phyloP scores from a whole-genome alignment of 1,140 invertebrate species.

The Ylistrum balloti region DNA sequence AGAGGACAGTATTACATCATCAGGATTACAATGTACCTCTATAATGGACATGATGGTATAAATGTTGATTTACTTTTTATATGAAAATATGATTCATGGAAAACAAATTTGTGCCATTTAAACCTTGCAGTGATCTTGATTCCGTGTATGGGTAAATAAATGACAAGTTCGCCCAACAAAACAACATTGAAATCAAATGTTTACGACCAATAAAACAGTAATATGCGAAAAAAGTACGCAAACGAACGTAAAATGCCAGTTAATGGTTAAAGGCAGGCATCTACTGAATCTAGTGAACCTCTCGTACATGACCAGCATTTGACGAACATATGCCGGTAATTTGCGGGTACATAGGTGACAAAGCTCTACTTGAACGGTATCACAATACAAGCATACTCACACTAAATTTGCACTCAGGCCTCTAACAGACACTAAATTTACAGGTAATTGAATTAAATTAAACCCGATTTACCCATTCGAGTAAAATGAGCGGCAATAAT shows the following conservation, averaged over 20 bases:
- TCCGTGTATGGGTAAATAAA: background rate
- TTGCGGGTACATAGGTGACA: background rate
- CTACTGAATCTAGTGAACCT: background rate
- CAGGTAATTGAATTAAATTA: conserved; percentile 56
- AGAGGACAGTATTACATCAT: no score
- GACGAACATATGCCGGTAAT: conserved; percentile 8
- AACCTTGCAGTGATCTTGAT: background rate
- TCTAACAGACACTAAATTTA: conserved; percentile 49
- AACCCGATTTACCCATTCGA: conserved; percentile 47
- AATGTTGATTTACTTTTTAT: background rate
- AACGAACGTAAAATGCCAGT: conserved; percentile 8
- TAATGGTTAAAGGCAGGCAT: background rate
- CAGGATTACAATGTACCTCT: no score
- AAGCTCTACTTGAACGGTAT: background rate
- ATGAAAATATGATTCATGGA: conserved; percentile 23
- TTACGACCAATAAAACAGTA: conserved; percentile 28
- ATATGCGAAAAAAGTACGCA: conserved; percentile 27
- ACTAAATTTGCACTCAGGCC: background rate
- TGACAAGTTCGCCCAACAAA: background rate
- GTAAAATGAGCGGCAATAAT: conserved; percentile 56
- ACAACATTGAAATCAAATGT: conserved; percentile 9
- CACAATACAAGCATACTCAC: conserved; percentile 17
- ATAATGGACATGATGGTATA: background rate
- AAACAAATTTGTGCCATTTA: background rate
- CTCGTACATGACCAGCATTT: background rate